phyloP scores from a whole-genome alignment of 2,113 vertebrate genomes.

The Sphaerodactylus townsendi region DNA sequence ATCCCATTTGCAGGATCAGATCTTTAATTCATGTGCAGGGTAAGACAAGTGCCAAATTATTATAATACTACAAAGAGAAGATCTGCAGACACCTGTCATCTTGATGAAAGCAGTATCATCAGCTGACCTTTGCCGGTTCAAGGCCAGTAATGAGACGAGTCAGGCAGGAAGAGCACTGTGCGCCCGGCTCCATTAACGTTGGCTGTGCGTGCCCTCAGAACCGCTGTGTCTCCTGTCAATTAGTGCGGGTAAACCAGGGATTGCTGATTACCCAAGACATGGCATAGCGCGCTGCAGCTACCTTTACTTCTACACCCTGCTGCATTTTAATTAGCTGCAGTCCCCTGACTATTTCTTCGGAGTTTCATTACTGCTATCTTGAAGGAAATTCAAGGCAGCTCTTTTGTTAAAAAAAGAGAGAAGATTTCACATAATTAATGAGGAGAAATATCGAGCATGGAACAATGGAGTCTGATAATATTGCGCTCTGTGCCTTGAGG shows the following conservation, averaged over 20 bases:
- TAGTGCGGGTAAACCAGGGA: conserved; percentile 76
- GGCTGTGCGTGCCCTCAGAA: conserved; percentile 64
- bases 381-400: conserved; percentile 67
- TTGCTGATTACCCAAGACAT: conserved; percentile 79
- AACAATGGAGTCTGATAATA: conserved; percentile 54
- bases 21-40: conserved; percentile 76
- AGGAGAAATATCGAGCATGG: conserved; percentile 67
- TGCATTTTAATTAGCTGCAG: conserved; percentile 87
- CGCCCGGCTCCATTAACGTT: conserved; percentile 76
- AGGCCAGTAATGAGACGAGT: conserved; percentile 85
- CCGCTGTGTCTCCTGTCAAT: conserved; percentile 82
- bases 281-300: conserved; percentile 69
- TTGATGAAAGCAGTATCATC: conserved; percentile 76
- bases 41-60: conserved; percentile 82
- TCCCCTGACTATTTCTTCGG: conserved; percentile 77
- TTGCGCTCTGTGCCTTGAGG: not conserved
- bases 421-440: conserved; percentile 68
- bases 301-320: conserved; percentile 75
- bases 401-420: conserved; percentile 40
- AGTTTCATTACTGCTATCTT: conserved; percentile 76
- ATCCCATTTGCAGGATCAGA: conserved; percentile 69
- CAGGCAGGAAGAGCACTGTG: conserved; percentile 76
- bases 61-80: conserved; percentile 75
- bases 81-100: conserved; percentile 79
- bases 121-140: conserved; percentile 83